A percentile compares a stretch with the other conserved stretches of the same genome.
phyloP scores from a whole-genome alignment of 2,888 invertebrate genomes.

The Pachydiplax longipennis region DNA sequence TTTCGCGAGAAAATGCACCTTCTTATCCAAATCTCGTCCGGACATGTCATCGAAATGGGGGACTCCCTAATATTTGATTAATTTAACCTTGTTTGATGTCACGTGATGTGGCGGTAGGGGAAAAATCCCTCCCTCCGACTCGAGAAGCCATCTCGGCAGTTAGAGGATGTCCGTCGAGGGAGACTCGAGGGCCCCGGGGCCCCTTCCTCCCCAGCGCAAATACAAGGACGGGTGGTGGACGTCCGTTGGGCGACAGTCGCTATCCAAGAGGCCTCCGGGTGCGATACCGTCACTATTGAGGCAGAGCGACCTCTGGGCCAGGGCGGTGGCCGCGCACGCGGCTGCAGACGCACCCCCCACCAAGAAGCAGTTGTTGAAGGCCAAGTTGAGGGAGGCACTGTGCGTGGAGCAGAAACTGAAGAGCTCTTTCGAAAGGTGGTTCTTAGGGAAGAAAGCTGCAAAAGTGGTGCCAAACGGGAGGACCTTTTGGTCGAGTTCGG shows the following conservation, averaged over 20 bases:
- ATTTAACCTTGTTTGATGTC: no score
- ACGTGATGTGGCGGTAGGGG: no score
- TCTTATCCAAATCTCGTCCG: no score
- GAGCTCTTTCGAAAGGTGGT: background rate
- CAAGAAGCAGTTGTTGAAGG: background rate
- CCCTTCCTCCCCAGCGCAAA: no score
- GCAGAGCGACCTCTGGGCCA: conserved; percentile 21
- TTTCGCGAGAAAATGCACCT: no score
- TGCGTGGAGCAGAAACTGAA: background rate
- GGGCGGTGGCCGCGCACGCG: no score
- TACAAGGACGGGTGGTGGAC: conserved; percentile 2
- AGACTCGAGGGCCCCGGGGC: no score
- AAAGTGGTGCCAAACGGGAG: background rate
- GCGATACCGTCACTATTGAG: background rate
- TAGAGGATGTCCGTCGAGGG: no score
- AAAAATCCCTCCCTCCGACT: fast-evolving
- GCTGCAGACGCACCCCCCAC: background rate
- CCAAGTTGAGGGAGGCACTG: background rate
- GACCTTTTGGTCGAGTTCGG: conserved; percentile 23
- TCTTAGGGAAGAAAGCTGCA: background rate
- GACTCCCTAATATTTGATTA: no score
- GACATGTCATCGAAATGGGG: no score
- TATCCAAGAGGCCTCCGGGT: background rate
- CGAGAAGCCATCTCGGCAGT: no score
- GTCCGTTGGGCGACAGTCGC: background rate